Evolutionary conservation across 1,140 invertebrate species (phyloP), one percentile per base, ranked within the genome.

Genomic region (Drosophila miranda): DNA sequence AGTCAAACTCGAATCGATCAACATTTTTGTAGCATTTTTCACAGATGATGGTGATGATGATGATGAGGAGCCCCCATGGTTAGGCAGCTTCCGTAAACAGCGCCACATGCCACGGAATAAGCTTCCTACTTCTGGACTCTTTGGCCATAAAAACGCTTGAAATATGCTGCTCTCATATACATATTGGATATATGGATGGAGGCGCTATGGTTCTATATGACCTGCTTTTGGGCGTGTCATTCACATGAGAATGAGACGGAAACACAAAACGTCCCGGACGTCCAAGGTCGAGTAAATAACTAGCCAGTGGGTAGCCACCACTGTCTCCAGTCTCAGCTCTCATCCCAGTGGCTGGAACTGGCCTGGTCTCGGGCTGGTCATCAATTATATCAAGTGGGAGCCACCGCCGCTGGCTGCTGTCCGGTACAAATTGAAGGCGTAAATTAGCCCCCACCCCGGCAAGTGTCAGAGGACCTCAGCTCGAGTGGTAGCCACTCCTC

Each of bases 311-410:
- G 59, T 45, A 71, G 34, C 57, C 57, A 14, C 55, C 60, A 45
- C 41, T 8, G 41, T 57, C 30, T 9, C 8, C 30, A 30, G 9
- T 34, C 11, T 11, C 30, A 9, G 30, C 2, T 9, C 9, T 3
- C 8, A 6, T 55, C 38, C 43, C n/a, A 23, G 28, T 26, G 19
- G 46, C 16, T 42, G 14, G 16, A 34, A 16, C 56, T 46, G 13
- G 23, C 3, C 6, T 50, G 64, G 48, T 14, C 42, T 57, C 42
- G 34, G 63, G 68, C 62, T 56, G 45, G 51, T 59, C 82, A 86
- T 86, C 81, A 86, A 86, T 86, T 86, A 86, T 68, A 74, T 86
- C 45, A 76, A 84, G 81, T 84, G 71, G 68, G 68, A 67, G 61
- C 46, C 57, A 42, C 30, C 11, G 11, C 34, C 4, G 34, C 34